Base-by-base conservation (phyloP, 1,140 invertebrate species). In the Drosophila erecta region DNA sequence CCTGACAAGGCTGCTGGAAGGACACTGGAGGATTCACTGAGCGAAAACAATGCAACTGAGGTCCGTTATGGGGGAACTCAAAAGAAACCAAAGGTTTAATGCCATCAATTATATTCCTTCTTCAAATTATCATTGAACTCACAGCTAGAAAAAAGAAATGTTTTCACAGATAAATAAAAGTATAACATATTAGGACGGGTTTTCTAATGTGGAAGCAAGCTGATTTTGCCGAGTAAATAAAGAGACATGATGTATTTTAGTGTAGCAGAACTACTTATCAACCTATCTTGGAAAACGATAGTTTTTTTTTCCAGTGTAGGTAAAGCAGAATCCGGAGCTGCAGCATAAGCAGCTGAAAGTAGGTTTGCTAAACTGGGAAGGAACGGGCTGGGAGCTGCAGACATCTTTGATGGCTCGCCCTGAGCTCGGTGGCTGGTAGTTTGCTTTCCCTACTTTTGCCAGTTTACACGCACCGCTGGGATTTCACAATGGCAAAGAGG, bases 391-490 rank as follows among this genome's bases (percentile, higher is more conserved):
- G 66, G 14, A 72, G 70, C 20, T 22, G 24, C 27, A 54, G 49
- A 55, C 44, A 67, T 77, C 74, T 57, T 76, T 76, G 73, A 76
- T 69, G 73, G 50, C 37, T 53, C 47, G 44, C 65, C 10, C 56
- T 37, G 47, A 20, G 56, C 47, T n/a, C 4, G 38, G 37, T 33
- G 24, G 53, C 38, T 70, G 40, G 49, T 65, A 81, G 83, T 81
- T 86, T 87, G 83, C 83, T 83, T 79, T 87, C 62, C 70, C 83
- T 83, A 83, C 83, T 84, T 87, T 87, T 84, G 85, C 76, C 84
- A 89, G 84, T 87, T 87, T 87, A 87, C 84, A 87, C 79, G 84
- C 84, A 89, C 84, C 84, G 84, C 85, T 89, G 84, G 85, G 84
- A 89, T 84, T 89, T 83, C 84, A 84, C 76, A 89, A 67, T 80